Percentiles rank a stretch among this genome's conserved stretches.
phyloP scores from a whole-genome alignment of 2,888 invertebrate genomes.

The Rotaria macrura region DNA sequence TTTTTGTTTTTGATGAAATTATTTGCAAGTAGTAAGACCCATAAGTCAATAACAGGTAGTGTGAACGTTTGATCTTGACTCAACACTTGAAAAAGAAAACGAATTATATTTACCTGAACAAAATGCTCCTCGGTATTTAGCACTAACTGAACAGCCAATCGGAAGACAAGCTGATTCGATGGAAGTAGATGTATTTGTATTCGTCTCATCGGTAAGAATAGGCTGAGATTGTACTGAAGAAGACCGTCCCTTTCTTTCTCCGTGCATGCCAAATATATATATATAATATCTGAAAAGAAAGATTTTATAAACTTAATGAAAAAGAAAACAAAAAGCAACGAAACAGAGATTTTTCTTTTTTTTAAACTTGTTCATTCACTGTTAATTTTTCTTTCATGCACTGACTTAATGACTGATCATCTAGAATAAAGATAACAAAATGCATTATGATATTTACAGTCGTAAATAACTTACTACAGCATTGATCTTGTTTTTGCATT shows the following conservation, averaged over 20 bases:
- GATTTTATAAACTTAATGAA: background rate
- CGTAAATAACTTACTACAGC: background rate
- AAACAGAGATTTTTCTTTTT: background rate
- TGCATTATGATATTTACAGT: background rate
- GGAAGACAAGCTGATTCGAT: constrained; percentile 58
- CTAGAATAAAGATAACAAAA: background rate
- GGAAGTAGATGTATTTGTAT: background rate
- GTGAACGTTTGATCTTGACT: too few relatives aligned
- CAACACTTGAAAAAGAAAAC: too few relatives aligned
- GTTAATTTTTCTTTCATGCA: background rate
- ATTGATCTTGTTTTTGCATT: background rate
- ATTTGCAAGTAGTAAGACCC: too few relatives aligned
- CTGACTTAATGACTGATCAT: background rate
- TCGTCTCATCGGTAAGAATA: background rate
- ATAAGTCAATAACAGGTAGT: too few relatives aligned
- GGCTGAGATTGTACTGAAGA: background rate
- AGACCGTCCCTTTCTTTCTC: background rate
- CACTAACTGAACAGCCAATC: constrained; percentile 96
- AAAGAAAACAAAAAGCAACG: background rate
- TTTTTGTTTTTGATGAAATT: too few relatives aligned
- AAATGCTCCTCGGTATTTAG: constrained; percentile 98
- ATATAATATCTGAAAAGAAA: background rate
- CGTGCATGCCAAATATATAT: background rate
- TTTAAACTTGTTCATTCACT: background rate
- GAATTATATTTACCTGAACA: constrained; percentile 56